Evolutionary conservation across 1,140 invertebrate species (phyloP).

Genomic region (Aphelinus certus): DNA sequence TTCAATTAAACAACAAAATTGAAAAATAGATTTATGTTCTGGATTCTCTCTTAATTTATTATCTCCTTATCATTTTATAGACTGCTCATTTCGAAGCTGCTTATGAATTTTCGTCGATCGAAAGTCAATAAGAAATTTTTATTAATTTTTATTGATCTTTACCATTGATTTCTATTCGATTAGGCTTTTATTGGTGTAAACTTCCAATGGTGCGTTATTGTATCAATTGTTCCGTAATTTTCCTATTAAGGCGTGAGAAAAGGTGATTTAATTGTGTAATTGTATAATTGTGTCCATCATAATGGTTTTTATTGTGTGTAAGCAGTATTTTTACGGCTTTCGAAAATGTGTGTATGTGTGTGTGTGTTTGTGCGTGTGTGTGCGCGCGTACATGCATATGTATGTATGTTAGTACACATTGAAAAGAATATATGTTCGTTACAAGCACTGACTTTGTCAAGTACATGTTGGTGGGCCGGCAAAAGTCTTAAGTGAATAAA

Average conservation of each 20-base stretch:
- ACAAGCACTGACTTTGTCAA: constrained; percentile 47
- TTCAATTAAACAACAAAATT: too few species aligned
- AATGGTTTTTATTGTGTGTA: constrained; percentile 36
- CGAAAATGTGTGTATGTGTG: constrained; percentile 41
- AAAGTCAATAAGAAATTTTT: too few species aligned
- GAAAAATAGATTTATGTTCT: too few species aligned
- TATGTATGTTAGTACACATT: constrained; percentile 14
- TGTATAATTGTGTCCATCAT: constrained; percentile 54
- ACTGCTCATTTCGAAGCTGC: too few species aligned
- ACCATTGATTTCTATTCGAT: too few species aligned
- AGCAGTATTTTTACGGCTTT: constrained; percentile 26
- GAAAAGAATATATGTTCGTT: constrained; percentile 17
- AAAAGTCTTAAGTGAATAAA: constrained; percentile 30
- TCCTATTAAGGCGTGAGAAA: background rate
- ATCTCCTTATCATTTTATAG: too few species aligned
- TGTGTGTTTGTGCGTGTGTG: constrained; percentile 28
- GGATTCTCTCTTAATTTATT: too few species aligned
- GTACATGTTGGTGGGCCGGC: constrained; percentile 55
- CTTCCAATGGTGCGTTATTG: too few species aligned
- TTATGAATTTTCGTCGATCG: too few species aligned
- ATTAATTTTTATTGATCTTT: too few species aligned
- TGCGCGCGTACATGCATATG: constrained; percentile 24
- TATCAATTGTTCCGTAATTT: background rate
- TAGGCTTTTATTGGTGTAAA: too few species aligned
- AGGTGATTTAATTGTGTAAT: constrained; percentile 14